Evolutionary conservation across 1,140 invertebrate genomes (phyloP).

Genomic region (Camponotus vicinus): DNA sequence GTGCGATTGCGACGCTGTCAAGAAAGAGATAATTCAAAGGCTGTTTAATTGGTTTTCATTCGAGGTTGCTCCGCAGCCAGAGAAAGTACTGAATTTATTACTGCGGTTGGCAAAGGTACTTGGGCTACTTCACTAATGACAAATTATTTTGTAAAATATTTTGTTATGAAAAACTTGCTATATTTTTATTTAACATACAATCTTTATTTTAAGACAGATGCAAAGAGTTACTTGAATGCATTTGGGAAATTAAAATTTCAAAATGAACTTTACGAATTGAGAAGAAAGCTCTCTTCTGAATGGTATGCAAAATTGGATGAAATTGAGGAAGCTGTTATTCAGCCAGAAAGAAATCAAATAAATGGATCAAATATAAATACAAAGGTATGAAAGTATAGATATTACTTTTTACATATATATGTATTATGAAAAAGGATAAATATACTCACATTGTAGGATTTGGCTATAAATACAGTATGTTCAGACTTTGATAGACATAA

Average conservation of each 20-base stretch:
- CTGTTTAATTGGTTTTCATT: constrained; percentile 85
- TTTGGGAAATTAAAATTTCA: constrained; percentile 77
- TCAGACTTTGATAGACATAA: constrained; percentile 33
- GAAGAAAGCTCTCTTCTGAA: constrained; percentile 69
- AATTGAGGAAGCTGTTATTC: constrained; percentile 73
- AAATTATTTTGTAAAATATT: constrained; percentile 22
- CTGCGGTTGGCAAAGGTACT: constrained; percentile 81
- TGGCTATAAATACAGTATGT: constrained; percentile 15
- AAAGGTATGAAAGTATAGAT: constrained; percentile 46
- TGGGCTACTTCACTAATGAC: constrained; percentile 22
- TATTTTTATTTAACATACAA: constrained; percentile 22
- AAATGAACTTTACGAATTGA: constrained; percentile 77
- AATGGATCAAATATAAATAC: neutral
- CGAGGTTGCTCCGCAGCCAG: constrained; percentile 75
- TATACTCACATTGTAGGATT: constrained; percentile 39
- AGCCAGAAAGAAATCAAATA: constrained; percentile 51
- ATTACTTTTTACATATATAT: neutral
- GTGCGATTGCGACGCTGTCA: constrained; percentile 81
- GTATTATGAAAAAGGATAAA: neutral
- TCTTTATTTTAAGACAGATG: constrained; percentile 54
- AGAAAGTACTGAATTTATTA: constrained; percentile 83
- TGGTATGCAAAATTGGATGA: constrained; percentile 78
- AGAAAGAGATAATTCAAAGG: constrained; percentile 82
- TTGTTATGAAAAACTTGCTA: neutral
- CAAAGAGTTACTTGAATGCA: constrained; percentile 72